Evolutionary conservation across 2,888 invertebrate genomes (phyloP), one percentile per base, ranked within the genome.

Genomic region (Caenorhabditis virilis): DNA sequence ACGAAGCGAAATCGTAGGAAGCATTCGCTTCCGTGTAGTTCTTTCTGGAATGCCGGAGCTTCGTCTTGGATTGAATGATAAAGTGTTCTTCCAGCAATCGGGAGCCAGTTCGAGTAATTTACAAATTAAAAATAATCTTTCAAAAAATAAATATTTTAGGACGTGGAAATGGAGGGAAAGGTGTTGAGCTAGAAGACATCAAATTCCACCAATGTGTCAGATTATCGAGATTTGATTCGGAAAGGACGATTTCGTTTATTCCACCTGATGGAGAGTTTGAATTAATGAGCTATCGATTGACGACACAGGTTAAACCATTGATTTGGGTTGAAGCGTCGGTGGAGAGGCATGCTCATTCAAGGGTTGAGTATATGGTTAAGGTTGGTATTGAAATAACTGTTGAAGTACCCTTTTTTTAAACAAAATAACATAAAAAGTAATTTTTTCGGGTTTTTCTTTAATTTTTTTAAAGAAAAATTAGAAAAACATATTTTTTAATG

Each of bases 311-410:
- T 78, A 97, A 98, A 82, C 97, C 97, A 0, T 85, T 97, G 66
- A 95, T 97, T 82, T 97, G 97, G 97, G 95, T 98, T 66, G 97
- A 98, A 85, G 95, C 95, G 7, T 94, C 95, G 3, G 95, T 97
- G 81, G 97, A 97, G 84, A 88, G 95, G n/a, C 95, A 97, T 86
- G 93, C 91, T 15, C 95, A 97, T 85, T 95, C 94, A 57, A 88
- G 97, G 69, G 95, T 98, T 13, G 95, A 97, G 82, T 97, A 93
- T 85, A 97, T 97, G 94, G 93, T 97, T 56, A 97, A 97, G 86
- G 82, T 80, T 39, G 15, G 51, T 33, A 6, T 9, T 30, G 7
- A 20, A 23, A 25, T 18, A 45, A n/a, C n/a, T n/a, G n/a, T n/a
- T n/a, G n/a, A n/a, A n/a, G n/a, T n/a, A n/a, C n/a, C n/a, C n/a